Conservation (phyloP, 2,888 invertebrate species). For the Synanthedon tipuliformis region DNA sequence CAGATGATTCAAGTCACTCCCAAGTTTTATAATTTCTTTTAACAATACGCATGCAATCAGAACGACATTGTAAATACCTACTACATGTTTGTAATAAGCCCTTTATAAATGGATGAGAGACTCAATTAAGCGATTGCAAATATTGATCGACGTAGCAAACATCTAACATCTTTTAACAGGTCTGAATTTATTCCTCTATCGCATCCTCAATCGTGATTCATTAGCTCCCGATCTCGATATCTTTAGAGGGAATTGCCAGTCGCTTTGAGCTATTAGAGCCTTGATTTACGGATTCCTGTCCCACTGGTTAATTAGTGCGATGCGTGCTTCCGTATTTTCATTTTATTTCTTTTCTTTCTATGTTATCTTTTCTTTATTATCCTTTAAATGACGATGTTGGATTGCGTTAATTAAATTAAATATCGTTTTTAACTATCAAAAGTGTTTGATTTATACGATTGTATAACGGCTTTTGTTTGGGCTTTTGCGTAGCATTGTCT, state of each 20-base stretch:
- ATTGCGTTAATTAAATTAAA: no score
- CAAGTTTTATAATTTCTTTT: no score
- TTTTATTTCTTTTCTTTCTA: not conserved
- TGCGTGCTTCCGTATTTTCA: not conserved
- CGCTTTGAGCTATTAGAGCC: slow-evolving; percentile 51
- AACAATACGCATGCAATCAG: no score
- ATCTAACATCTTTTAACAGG: not conserved
- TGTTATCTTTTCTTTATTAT: no score
- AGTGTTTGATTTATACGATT: no score
- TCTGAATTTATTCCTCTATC: not conserved
- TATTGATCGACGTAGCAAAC: not conserved
- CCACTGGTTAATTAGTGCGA: slow-evolving; percentile 12
- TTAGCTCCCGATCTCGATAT: slow-evolving; percentile 28
- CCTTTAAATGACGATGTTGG: no score
- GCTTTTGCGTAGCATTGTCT: no score
- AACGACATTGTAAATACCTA: no score
- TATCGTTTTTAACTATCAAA: no score
- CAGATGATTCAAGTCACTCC: no score
- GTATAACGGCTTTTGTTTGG: no score
- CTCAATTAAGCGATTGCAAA: slow-evolving; percentile 3
- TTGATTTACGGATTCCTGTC: slow-evolving; percentile 12
- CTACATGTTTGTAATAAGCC: no score
- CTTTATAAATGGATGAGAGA: not conserved
- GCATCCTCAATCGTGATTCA: slow-evolving; percentile 18
- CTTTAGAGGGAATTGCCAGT: slow-evolving; percentile 28